A percentile compares a stretch with the other conserved stretches of the same genome.
These are phyloP conservation scores for Pangasius mekongensis DNA, from an alignment of 2,797 vertebrate genomes.

Conservation along the genomic window DNA sequence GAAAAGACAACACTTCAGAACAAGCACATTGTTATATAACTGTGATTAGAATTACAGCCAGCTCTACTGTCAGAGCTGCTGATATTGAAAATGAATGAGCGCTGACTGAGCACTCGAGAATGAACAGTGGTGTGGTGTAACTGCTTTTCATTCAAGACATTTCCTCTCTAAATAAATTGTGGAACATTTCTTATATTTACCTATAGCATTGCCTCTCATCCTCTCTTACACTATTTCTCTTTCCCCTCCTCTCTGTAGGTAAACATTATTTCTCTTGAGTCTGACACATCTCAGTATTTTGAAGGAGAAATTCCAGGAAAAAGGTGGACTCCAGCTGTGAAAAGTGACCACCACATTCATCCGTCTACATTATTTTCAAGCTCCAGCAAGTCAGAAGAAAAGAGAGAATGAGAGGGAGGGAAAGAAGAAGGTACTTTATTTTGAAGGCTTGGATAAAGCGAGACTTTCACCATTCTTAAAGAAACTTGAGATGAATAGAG, in stretches of 20 bases:
- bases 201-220: not conserved
- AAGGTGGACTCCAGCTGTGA: not conserved
- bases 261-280: not conserved
- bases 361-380: conserved; percentile 12
- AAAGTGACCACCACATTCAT: conserved; percentile 7
- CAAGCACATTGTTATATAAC: not conserved
- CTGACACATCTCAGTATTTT: not conserved
- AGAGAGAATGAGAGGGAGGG: not conserved
- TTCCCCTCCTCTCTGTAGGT: not conserved
- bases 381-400: not conserved
- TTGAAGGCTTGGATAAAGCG: not conserved
- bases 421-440: not conserved
- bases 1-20: not conserved
- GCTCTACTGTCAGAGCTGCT: not conserved
- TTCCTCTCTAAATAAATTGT: not conserved
- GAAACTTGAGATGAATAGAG: conserved; percentile 9
- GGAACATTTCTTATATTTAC: not conserved
- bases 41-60: not conserved
- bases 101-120: not conserved
- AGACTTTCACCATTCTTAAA: not conserved
- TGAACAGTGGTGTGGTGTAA: not conserved
- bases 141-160: not conserved
- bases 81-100: not conserved
- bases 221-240: not conserved
- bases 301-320: conserved; percentile 11